These are phyloP conservation scores for Leptinotarsa tumamoca DNA, from an alignment of 2,888 invertebrate genomes.

Conservation along the genomic window DNA sequence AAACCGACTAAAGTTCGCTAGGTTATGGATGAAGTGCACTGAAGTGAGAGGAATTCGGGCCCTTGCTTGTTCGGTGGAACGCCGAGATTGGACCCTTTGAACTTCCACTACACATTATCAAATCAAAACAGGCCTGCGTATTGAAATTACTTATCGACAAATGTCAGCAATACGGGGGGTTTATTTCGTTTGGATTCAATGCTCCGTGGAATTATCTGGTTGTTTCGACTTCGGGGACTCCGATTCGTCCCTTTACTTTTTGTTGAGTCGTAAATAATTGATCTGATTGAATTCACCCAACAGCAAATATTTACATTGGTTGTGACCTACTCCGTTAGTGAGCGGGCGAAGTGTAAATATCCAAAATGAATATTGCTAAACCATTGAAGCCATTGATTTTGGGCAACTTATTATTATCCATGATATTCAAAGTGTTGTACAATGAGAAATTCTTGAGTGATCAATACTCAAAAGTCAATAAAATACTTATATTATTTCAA, in stretches of 20 bases:
- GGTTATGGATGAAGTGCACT: slow-evolving; percentile 47
- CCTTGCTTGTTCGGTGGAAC: slow-evolving; percentile 47
- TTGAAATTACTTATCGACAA: slow-evolving; percentile 47
- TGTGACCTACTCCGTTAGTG: not conserved
- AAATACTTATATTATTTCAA: too few relatives aligned
- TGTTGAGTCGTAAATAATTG: slow-evolving; percentile 12
- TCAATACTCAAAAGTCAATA: too few relatives aligned
- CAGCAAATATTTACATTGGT: not conserved
- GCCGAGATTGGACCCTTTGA: slow-evolving; percentile 49
- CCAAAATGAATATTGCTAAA: too few relatives aligned
- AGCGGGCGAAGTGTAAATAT: too few relatives aligned
- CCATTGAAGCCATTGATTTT: too few relatives aligned
- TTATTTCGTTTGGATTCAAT: slow-evolving; percentile 5
- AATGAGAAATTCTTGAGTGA: too few relatives aligned
- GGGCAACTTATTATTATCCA: too few relatives aligned
- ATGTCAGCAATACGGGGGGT: slow-evolving; percentile 21
- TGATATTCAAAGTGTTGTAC: too few relatives aligned
- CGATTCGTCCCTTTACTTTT: slow-evolving; percentile 1
- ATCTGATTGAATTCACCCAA: slow-evolving; percentile 2
- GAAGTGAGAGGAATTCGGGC: slow-evolving; percentile 47
- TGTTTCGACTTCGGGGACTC: slow-evolving; percentile 8
- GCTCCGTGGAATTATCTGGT: slow-evolving; percentile 20
- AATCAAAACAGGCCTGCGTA: slow-evolving; percentile 51
- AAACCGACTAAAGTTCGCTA: slow-evolving; percentile 33
- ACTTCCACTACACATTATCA: slow-evolving; percentile 48